phyloP scores from a whole-genome alignment of 2,888 invertebrate species.

The Synanthedon vespiformis region DNA sequence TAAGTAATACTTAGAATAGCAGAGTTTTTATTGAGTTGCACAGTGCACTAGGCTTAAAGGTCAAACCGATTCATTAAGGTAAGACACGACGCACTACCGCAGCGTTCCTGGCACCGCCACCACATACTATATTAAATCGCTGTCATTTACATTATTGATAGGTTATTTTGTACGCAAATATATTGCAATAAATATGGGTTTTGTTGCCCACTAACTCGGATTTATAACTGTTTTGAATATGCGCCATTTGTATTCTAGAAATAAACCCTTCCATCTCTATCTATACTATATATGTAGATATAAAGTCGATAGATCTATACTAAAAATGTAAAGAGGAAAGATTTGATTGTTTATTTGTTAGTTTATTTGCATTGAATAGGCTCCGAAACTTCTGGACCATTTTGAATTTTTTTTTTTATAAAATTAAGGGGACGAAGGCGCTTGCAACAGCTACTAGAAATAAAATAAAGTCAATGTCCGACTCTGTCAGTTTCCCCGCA shows the following conservation, averaged over 20 bases:
- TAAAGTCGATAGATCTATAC: too few species aligned
- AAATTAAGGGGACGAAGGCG: too few species aligned
- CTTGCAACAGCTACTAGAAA: too few species aligned
- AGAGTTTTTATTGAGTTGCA: constrained; percentile 5
- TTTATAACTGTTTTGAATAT: neutral
- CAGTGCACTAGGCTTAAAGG: constrained; percentile 23
- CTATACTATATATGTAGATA: too few species aligned
- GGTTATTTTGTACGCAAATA: constrained; percentile 45
- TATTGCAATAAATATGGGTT: constrained; percentile 33
- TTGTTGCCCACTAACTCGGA: constrained; percentile 8
- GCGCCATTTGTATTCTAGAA: neutral
- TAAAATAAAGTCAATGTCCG: too few species aligned
- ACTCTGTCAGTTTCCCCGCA: too few species aligned
- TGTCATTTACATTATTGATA: constrained; percentile 57
- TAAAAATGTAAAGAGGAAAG: too few species aligned
- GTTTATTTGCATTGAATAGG: too few species aligned
- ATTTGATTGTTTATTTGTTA: too few species aligned
- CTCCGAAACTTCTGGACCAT: too few species aligned
- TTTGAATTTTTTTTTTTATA: too few species aligned
- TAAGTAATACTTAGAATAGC: neutral
- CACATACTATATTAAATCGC: constrained; percentile 37
- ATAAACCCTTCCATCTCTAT: too few species aligned
- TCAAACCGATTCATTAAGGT: constrained; percentile 26
- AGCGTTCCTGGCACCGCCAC: constrained; percentile 27
- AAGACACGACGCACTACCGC: constrained; percentile 25